A percentile compares a stretch with the other conserved stretches of the same genome.
phyloP scores from a whole-genome alignment of 1,140 invertebrate genomes.

The Cotesia chilonis region DNA sequence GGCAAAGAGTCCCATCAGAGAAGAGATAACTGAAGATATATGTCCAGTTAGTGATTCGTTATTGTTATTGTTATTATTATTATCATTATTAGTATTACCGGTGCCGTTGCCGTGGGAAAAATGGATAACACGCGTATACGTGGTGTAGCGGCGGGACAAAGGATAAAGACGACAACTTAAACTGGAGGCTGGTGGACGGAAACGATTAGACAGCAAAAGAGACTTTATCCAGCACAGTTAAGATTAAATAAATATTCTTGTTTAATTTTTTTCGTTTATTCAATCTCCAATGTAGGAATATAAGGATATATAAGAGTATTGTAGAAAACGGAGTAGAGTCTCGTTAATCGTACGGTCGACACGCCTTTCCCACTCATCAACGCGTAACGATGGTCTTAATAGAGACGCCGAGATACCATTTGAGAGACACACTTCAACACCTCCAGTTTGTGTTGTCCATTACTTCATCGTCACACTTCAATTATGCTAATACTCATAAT shows the following conservation, averaged over 20 bases:
- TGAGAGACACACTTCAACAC: constrained; percentile 30
- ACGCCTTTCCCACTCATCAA: constrained; percentile 32
- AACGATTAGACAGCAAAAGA: not conserved
- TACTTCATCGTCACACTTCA: constrained; percentile 9
- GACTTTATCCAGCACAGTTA: not conserved
- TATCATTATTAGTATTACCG: not conserved
- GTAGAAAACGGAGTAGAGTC: constrained; percentile 5
- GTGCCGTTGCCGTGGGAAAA: constrained; percentile 26
- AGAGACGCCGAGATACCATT: constrained; percentile 27
- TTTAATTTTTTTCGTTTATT: constrained; percentile 7
- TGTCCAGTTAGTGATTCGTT: constrained; percentile 17
- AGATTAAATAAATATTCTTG: not conserved
- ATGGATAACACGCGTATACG: not conserved
- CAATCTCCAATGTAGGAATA: not conserved
- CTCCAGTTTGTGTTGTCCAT: constrained; percentile 7
- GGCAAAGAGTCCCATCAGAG: constrained; percentile 23
- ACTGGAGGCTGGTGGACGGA: too few relatives aligned
- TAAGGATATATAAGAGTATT: not conserved
- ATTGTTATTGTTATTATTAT: not conserved
- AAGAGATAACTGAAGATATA: constrained; percentile 24
- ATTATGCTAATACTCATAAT: not conserved
- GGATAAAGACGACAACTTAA: constrained; percentile 13
- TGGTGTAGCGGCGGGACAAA: not conserved
- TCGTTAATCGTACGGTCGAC: constrained; percentile 30
- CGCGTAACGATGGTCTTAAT: constrained; percentile 27